Percentiles rank a stretch among this genome's conserved stretches.
Conservation (phyloP, 1,140 invertebrate genomes). For the Globodera ellingtonae region DNA sequence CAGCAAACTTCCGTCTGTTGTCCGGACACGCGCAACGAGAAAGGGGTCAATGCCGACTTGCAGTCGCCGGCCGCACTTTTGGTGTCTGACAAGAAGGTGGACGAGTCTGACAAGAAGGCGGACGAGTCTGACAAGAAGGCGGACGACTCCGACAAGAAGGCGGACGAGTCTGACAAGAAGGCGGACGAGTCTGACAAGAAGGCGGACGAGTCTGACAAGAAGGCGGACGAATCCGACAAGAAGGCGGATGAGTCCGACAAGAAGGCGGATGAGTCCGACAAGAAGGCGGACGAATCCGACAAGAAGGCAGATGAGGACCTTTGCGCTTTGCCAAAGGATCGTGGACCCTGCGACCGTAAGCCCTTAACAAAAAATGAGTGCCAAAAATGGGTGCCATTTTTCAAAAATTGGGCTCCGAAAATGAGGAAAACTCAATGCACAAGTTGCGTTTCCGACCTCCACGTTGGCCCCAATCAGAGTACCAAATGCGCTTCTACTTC, state of each 20-base stretch:
- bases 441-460: too few relatives aligned
- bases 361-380: background rate
- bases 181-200: background rate
- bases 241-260: background rate
- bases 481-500: conserved; percentile 63
- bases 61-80: background rate
- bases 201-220: background rate
- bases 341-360: conserved; percentile 60
- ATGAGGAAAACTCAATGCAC: too few relatives aligned
- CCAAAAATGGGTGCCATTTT: background rate
- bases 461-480: conserved; percentile 29
- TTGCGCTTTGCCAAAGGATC: conserved; percentile 60
- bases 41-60: background rate
- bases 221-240: conserved; percentile 18
- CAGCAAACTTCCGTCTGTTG: conserved; percentile 54
- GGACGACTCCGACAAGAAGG: background rate
- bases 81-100: conserved; percentile 26
- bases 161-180: background rate
- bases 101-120: background rate
- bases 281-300: background rate
- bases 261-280: too few relatives aligned
- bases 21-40: conserved; percentile 53
- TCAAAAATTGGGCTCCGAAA: background rate
- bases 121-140: conserved; percentile 4
- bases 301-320: conserved; percentile 1